Evolutionary conservation across 2,113 vertebrate species (phyloP).

Genomic region (Prionailurus viverrinus): DNA sequence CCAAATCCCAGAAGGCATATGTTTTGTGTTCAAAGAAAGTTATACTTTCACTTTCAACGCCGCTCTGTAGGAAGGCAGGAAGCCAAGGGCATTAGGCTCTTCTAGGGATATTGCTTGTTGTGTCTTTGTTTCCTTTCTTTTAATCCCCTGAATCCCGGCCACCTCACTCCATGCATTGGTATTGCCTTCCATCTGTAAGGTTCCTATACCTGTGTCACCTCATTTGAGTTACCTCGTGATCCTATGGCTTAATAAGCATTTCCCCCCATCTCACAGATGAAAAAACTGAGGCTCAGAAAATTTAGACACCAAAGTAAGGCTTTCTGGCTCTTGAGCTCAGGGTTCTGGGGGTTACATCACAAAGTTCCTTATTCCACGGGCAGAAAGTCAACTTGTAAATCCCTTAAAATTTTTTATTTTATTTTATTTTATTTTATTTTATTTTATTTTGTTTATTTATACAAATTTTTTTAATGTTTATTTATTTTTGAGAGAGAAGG

Average conservation of each 20-base stretch:
- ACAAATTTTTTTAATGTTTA: too few species aligned
- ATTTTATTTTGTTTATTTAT: too few species aligned
- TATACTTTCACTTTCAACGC: constrained; percentile 45
- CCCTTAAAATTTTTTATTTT: too few species aligned
- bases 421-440: too few species aligned
- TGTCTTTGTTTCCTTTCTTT: constrained; percentile 47
- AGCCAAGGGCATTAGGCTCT: not conserved
- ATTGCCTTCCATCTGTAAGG: not conserved
- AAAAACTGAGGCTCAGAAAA: not conserved
- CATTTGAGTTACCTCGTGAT: constrained; percentile 33
- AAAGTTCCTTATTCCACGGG: not conserved
- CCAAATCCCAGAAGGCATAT: not conserved
- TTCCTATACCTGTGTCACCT: not conserved
- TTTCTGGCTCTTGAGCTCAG: constrained; percentile 5
- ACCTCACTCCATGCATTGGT: not conserved
- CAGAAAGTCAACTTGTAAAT: constrained; percentile 12
- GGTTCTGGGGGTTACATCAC: not conserved
- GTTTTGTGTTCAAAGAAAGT: constrained; percentile 57
- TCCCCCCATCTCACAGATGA: not conserved
- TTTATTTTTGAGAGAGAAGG: too few species aligned
- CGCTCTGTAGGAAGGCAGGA: not conserved
- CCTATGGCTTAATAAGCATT: not conserved
- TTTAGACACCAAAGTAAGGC: not conserved
- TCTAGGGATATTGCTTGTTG: not conserved
- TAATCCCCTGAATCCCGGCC: not conserved